Evolutionary conservation across 2,113 vertebrate species (phyloP).

Genomic region (Astatotilapia flaviijosephi): DNA sequence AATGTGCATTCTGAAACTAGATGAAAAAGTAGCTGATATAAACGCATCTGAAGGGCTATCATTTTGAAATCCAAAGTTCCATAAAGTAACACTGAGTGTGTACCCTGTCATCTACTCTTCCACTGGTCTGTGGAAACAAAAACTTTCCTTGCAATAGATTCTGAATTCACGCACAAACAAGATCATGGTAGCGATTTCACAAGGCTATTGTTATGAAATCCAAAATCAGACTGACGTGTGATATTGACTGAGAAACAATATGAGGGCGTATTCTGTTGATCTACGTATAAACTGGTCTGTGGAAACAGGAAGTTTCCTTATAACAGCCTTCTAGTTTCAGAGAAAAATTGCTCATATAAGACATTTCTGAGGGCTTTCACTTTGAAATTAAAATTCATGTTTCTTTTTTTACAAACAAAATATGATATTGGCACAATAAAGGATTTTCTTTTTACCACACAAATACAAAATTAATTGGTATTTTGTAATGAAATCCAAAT

Average conservation of each 20-base stretch:
- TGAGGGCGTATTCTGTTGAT: neutral
- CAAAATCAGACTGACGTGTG: neutral
- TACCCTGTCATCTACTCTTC: neutral
- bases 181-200: neutral
- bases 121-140: neutral
- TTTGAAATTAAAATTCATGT: no score
- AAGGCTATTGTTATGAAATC: neutral
- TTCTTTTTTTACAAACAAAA: no score
- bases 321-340: neutral
- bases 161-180: neutral
- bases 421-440: no score
- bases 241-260: neutral
- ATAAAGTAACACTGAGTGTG: neutral
- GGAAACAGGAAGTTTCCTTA: neutral
- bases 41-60: rapidly evolving
- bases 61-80: neutral
- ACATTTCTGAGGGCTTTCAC: neutral
- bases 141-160: neutral
- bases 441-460: neutral
- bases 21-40: neutral
- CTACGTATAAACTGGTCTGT: neutral
- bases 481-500: neutral
- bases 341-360: neutral
- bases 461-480: neutral
- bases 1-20: neutral